A percentile compares a stretch with the other conserved stretches of the same genome.
These are phyloP conservation scores for Cirrhinus mrigala DNA, from an alignment of 2,797 vertebrate species.

Conservation along the genomic window DNA sequence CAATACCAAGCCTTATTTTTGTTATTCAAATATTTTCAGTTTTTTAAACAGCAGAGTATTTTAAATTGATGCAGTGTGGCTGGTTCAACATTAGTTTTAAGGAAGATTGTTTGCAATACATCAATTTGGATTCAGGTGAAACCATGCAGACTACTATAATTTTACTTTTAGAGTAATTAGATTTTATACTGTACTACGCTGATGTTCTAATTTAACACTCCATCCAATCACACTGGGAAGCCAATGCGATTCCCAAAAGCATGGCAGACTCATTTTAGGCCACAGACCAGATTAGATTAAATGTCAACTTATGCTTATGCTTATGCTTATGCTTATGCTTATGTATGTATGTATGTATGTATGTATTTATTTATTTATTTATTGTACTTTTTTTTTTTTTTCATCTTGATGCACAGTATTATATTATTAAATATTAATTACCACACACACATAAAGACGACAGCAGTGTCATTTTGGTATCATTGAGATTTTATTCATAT, in stretches of 20 bases:
- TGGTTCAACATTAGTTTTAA: constrained; percentile 2
- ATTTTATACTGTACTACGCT: neutral
- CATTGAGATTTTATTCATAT: too few relatives aligned
- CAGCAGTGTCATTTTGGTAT: too few relatives aligned
- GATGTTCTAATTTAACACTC: constrained; percentile 19
- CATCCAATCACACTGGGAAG: neutral
- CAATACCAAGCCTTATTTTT: neutral
- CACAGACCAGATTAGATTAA: constrained; percentile 32
- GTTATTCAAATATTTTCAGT: neutral
- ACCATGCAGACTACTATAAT: neutral
- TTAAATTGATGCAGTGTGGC: neutral
- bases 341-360: too few relatives aligned
- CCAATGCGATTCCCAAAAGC: constrained; percentile 5
- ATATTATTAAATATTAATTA: too few relatives aligned
- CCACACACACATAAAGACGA: too few relatives aligned
- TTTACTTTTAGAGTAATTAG: constrained; percentile 2
- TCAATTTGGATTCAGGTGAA: constrained; percentile 6
- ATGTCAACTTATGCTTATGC: neutral
- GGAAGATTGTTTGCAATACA: neutral
- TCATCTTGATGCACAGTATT: too few relatives aligned
- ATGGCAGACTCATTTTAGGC: constrained; percentile 12
- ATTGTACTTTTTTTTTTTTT: too few relatives aligned
- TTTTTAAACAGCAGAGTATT: neutral
- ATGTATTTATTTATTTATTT: too few relatives aligned
- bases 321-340: too few relatives aligned